These are phyloP conservation scores for Cheilosia pagana DNA, from an alignment of 2,888 invertebrate genomes.

Conservation along the genomic window DNA sequence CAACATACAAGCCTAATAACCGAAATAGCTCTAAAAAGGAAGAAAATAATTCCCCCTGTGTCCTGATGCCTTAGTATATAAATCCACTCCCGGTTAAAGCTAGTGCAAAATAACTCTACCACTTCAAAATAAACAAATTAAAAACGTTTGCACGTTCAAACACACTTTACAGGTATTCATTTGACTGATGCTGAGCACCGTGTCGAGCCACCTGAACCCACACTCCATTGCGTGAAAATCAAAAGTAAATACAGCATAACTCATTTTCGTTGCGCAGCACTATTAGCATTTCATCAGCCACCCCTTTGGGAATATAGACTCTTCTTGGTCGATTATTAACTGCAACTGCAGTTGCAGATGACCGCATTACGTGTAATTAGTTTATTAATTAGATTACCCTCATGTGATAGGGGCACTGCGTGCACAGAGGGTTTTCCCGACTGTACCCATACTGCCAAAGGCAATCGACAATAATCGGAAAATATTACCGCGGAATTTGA, in stretches of 20 bases:
- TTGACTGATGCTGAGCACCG: no score
- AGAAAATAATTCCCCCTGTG: no score
- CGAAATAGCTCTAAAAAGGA: no score
- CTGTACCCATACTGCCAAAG: neutral
- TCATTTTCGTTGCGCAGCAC: constrained; percentile 9
- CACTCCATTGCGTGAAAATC: neutral
- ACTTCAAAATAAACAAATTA: no score
- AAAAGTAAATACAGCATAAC: constrained; percentile 13
- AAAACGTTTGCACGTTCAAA: no score
- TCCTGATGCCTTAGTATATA: no score
- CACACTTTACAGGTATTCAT: no score
- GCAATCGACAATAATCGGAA: neutral
- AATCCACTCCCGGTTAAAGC: no score
- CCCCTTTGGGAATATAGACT: neutral
- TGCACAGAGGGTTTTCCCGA: neutral
- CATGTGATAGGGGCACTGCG: neutral
- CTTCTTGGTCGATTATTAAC: constrained; percentile 27
- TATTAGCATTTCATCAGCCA: neutral
- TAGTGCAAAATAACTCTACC: no score
- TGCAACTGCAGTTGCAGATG: constrained; percentile 35
- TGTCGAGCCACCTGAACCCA: no score
- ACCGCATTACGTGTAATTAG: constrained; percentile 46
- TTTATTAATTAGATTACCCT: constrained; percentile 36
- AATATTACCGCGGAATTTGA: neutral
- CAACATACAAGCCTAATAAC: no score